These are phyloP conservation scores for Hylia prasina DNA, from an alignment of 2,113 vertebrate species.

Conservation along the genomic window DNA sequence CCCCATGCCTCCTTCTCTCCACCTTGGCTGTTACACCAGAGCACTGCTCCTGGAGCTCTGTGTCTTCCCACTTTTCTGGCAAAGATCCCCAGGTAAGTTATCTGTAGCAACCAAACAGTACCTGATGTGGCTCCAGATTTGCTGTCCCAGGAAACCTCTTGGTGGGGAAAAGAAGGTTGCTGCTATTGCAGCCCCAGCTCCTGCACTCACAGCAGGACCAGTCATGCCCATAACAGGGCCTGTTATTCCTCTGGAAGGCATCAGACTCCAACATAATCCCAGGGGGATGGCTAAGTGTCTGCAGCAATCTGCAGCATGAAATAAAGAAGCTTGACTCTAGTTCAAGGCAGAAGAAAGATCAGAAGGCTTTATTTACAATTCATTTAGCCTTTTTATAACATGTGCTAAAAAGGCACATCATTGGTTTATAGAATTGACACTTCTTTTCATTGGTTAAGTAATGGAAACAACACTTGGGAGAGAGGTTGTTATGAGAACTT, in stretches of 20 bases:
- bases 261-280: neutral
- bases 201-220: neutral
- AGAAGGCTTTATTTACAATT: too few species aligned
- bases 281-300: neutral
- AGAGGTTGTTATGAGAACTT: too few species aligned
- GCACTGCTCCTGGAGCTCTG: neutral
- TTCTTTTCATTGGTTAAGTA: too few species aligned
- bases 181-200: neutral
- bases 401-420: too few species aligned
- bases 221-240: neutral
- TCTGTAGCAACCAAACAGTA: neutral
- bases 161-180: neutral
- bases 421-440: too few species aligned
- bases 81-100: neutral
- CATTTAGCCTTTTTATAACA: too few species aligned
- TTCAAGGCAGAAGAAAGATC: too few species aligned
- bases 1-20: neutral
- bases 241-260: neutral
- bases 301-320: too few species aligned
- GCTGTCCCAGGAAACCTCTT: neutral
- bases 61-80: neutral
- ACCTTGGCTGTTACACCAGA: neutral
- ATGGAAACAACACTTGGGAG: too few species aligned
- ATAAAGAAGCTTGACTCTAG: too few species aligned
- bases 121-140: neutral